Evolutionary conservation across 2,113 vertebrate genomes (phyloP).

Genomic region (Triplophysa dalaica): DNA sequence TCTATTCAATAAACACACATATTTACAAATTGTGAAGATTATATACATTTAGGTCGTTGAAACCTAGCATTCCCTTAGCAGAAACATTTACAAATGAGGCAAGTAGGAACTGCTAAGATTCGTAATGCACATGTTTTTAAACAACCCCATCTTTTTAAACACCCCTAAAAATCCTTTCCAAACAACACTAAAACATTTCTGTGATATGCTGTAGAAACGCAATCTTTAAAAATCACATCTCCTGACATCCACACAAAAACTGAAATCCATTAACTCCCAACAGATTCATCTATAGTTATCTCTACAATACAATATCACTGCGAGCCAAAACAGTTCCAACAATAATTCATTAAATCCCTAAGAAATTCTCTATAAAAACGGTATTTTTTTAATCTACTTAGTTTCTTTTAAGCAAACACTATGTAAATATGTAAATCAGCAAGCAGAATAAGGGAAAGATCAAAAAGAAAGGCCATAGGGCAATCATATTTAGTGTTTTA

Average conservation of each 20-base stretch:
- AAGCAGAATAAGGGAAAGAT: conserved; percentile 64
- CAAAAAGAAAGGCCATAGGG: conserved; percentile 75
- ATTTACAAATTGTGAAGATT: not conserved
- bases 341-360: not conserved
- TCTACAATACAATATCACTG: conserved; percentile 11
- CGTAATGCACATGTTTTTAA: no score
- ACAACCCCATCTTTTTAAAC: no score
- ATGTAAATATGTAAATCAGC: conserved; percentile 65
- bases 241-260: not conserved
- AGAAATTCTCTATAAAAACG: not conserved
- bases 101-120: no score
- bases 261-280: not conserved
- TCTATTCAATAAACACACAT: conserved; percentile 4
- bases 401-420: conserved; percentile 28
- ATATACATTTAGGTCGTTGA: no score
- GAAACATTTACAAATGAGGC: no score
- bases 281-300: not conserved
- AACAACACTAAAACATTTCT: no score
- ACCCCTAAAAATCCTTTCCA: no score
- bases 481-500: conserved; percentile 69
- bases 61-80: no score
- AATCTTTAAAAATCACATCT: not conserved
- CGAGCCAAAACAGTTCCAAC: not conserved
- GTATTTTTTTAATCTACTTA: not conserved
- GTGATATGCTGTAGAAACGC: not conserved